These are phyloP conservation scores for Chloroclysta siterata DNA, from an alignment of 2,888 invertebrate genomes.

Conservation along the genomic window DNA sequence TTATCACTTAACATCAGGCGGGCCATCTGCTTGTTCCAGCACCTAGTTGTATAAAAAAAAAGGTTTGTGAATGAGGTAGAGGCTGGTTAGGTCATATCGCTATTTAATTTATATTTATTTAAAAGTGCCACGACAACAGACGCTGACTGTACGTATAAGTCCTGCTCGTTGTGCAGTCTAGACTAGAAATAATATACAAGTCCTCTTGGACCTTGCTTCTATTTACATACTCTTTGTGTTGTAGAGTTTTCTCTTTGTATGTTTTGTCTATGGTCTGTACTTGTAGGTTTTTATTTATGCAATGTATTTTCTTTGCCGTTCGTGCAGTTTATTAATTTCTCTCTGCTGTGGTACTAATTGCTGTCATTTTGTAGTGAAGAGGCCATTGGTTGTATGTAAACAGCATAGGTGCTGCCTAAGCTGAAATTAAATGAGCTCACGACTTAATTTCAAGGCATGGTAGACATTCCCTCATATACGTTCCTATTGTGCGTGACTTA, in stretches of 20 bases:
- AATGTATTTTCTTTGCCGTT: background rate
- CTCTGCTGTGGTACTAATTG: constrained; percentile 4
- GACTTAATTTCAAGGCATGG: too few species aligned
- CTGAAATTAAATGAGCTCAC: too few species aligned
- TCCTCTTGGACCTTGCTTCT: constrained; percentile 11
- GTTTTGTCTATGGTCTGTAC: constrained; percentile 4
- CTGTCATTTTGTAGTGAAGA: background rate
- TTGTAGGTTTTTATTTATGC: constrained; percentile 6
- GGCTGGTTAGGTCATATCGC: too few species aligned
- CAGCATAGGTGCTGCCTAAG: too few species aligned
- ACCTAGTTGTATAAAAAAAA: too few species aligned
- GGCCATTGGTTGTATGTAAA: too few species aligned
- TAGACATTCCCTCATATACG: too few species aligned
- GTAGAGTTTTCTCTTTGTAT: constrained; percentile 15
- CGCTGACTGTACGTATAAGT: constrained; percentile 10
- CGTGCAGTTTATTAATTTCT: background rate
- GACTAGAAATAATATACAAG: constrained; percentile 22
- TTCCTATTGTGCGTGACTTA: too few species aligned
- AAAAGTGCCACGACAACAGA: constrained; percentile 1
- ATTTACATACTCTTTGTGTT: constrained; percentile 23
- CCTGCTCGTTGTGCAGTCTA: constrained; percentile 26
- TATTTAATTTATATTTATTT: background rate
- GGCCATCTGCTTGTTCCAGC: too few species aligned
- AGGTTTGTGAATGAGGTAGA: background rate
- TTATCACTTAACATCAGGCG: too few species aligned